Evolutionary conservation across 23 tunicate species (phyloP).

Genomic region (Oikopleura vanhoeffeni): DNA sequence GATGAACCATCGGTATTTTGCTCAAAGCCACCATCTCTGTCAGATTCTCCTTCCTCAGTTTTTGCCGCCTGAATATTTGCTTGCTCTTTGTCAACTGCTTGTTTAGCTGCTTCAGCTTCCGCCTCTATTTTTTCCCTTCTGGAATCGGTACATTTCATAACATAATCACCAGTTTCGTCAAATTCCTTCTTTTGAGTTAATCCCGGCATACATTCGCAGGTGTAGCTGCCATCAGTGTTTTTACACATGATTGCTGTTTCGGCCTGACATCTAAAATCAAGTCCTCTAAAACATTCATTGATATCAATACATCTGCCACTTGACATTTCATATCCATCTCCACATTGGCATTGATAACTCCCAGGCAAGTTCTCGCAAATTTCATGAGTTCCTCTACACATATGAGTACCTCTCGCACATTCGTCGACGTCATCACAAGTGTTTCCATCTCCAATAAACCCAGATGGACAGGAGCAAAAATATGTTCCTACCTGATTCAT

Average conservation of each 20-base stretch:
- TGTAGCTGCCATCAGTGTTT: background rate
- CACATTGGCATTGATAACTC: conserved; percentile 27
- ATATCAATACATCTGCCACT: conserved; percentile 23
- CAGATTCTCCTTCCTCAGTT: conserved; percentile 12
- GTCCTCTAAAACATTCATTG: background rate
- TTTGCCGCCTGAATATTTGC: too few species aligned
- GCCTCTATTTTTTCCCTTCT: background rate
- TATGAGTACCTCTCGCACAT: background rate
- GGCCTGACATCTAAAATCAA: background rate
- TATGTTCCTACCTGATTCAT: background rate
- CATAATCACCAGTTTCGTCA: background rate
- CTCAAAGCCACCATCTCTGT: background rate
- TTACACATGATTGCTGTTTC: background rate
- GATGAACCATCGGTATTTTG: too few species aligned
- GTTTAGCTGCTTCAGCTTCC: too few species aligned
- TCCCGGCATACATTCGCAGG: background rate
- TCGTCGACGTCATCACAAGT: conserved; percentile 25
- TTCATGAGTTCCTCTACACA: conserved; percentile 25
- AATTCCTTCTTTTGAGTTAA: background rate
- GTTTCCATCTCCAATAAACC: background rate
- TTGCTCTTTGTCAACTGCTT: too few species aligned
- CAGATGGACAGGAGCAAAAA: background rate
- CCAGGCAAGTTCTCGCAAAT: conserved; percentile 26
- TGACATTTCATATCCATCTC: conserved; percentile 23
- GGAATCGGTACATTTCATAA: background rate